phyloP scores from a whole-genome alignment of 2,888 invertebrate species.

The Xylocampa areola region DNA sequence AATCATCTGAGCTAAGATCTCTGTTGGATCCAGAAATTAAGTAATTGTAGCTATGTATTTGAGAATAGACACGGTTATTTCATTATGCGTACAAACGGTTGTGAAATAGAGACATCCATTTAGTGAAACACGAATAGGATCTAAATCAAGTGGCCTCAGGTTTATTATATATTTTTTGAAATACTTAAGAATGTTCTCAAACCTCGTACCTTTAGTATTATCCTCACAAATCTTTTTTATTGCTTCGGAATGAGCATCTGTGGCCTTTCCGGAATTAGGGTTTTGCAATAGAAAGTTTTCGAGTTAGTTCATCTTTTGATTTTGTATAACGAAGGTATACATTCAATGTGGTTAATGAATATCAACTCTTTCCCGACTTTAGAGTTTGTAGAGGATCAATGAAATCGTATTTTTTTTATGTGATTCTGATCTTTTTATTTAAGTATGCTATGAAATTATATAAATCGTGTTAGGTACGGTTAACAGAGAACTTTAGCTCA shows the following conservation, averaged over 20 bases:
- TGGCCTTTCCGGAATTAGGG: slow-evolving; percentile 14
- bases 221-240: slow-evolving; percentile 50
- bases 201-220: slow-evolving; percentile 19
- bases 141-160: slow-evolving; percentile 6
- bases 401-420: too few relatives aligned
- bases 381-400: too few relatives aligned
- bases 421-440: too few relatives aligned
- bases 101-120: slow-evolving; percentile 24
- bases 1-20: too few relatives aligned
- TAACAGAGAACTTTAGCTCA: too few relatives aligned
- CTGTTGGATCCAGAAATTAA: too few relatives aligned
- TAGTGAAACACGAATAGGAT: slow-evolving; percentile 20
- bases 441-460: too few relatives aligned
- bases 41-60: slow-evolving; percentile 14
- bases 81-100: slow-evolving; percentile 9
- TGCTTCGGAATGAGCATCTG: slow-evolving; percentile 37
- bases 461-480: too few relatives aligned
- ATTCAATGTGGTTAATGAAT: background rate
- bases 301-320: background rate
- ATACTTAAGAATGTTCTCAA: slow-evolving; percentile 16
- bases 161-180: slow-evolving; percentile 22
- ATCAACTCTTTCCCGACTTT: too few relatives aligned
- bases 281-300: slow-evolving; percentile 1
- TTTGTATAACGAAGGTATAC: too few relatives aligned
- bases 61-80: slow-evolving; percentile 19